Evolutionary conservation across 2,888 invertebrate genomes (phyloP).

Genomic region (Epiblema foenella): DNA sequence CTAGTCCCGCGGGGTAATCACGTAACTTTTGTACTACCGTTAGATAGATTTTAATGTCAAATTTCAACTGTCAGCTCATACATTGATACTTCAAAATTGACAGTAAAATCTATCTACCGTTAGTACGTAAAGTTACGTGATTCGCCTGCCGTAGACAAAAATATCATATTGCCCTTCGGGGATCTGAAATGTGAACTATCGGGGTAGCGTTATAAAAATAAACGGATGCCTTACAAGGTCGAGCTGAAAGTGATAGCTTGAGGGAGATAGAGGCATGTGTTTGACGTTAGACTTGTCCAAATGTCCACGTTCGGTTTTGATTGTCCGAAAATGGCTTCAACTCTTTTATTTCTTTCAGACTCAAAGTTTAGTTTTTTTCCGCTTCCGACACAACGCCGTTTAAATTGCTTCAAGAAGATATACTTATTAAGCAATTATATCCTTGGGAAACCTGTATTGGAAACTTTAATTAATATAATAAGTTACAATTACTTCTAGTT

Average conservation of each 20-base stretch:
- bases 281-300: constrained; percentile 23
- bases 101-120: too few species aligned
- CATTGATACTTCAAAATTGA: too few species aligned
- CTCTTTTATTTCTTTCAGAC: neutral
- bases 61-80: too few species aligned
- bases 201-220: constrained; percentile 55
- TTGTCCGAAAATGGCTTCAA: constrained; percentile 15
- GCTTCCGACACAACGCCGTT: neutral
- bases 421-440: too few species aligned
- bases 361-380: neutral
- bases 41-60: too few species aligned
- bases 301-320: constrained; percentile 9
- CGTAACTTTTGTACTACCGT: too few species aligned
- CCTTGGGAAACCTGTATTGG: too few species aligned
- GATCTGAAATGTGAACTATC: constrained; percentile 52
- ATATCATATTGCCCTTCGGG: constrained; percentile 46
- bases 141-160: constrained; percentile 39
- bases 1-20: too few species aligned
- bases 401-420: too few species aligned
- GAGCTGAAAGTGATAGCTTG: constrained; percentile 54
- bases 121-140: too few species aligned
- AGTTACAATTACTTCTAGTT: neutral
- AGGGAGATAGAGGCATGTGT: constrained; percentile 28
- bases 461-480: too few species aligned
- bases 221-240: constrained; percentile 54